Evolutionary conservation across 2,113 vertebrate genomes (phyloP), one percentile per base, ranked within the genome.

Genomic region (Xiphophorus maculatus): DNA sequence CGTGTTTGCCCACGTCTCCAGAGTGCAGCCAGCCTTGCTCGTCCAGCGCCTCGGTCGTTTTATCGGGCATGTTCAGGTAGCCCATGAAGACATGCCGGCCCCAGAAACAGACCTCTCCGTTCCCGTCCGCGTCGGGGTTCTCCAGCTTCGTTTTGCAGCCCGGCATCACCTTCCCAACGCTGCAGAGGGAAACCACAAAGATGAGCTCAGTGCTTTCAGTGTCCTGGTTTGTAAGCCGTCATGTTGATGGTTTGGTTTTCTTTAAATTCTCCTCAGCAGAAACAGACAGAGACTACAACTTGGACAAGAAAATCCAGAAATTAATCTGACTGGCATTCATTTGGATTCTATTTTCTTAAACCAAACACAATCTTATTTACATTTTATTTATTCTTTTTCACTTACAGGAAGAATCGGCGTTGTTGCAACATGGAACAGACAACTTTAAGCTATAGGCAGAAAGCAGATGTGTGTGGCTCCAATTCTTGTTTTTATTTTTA

Each of bases 61-160:
- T 93, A 0, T 95, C 93, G 0, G 88, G 75, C 93, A 92, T 91
- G 73, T 93, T 91, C 44, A 96, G 79, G 87, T 96, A 96, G 40
- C 95, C 95, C 95, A 96, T 95, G 44, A 96, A 96, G 54, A 96
- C 67, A 17, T 96, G 79, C 0, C 95, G 92, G 3, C 95, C 95
- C 94, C 94, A 96, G 79, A 95, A 94, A 77, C 95, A 95, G 27
- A 95, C 76, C 84, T 95, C 95, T n/a, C 94, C 94, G 44, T 81
- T 93, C 8, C 93, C 94, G 0, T 95, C 90, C 1, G 13, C 3
- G 27, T 95, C 93, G 1, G 83, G 89, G 3, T 94, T 93, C 25
- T 90, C 88, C 76, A 96, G 86, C 66, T 92, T 94, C 0, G 91
- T 91, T 73, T 88, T 88, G 81, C 92, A 91, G 78, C 95, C 95